Evolutionary conservation across 2,888 invertebrate species (phyloP).

Genomic region (Drosophila trichaetosa): DNA sequence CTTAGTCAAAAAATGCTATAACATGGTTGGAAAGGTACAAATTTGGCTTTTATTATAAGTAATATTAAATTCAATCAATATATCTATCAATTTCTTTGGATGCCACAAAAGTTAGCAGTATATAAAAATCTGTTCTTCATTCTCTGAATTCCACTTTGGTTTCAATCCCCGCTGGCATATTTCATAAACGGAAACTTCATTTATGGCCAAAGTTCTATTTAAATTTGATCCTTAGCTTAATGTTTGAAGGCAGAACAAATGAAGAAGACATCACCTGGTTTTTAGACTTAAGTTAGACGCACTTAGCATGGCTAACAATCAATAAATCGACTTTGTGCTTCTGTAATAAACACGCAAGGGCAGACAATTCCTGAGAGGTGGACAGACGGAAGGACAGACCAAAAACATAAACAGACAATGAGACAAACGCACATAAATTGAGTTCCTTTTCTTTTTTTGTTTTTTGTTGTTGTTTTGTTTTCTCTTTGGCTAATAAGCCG

Average conservation of each 20-base stretch:
- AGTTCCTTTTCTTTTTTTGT: constrained; percentile 19
- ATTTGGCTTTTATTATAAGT: background rate
- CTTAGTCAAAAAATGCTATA: background rate
- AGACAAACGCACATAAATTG: constrained; percentile 33
- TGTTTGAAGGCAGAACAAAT: background rate
- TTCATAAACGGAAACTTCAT: background rate
- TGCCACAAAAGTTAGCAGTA: background rate
- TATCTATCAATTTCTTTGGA: background rate
- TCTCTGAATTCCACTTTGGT: background rate
- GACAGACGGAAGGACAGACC: background rate
- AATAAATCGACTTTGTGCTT: constrained; percentile 48
- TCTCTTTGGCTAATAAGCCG: constrained; percentile 61
- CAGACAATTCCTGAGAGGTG: background rate
- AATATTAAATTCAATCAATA: background rate
- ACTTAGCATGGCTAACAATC: constrained; percentile 47
- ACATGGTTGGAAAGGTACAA: rapidly evolving
- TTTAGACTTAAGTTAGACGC: constrained; percentile 16
- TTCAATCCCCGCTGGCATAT: background rate
- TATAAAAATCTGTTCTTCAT: background rate
- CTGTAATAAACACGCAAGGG: constrained; percentile 24
- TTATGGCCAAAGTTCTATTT: background rate
- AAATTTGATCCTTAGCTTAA: background rate
- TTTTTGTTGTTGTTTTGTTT: constrained; percentile 6
- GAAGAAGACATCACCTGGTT: constrained; percentile 11
- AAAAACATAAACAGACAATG: constrained; percentile 31